Base-by-base conservation (phyloP, 2,797 vertebrate species). In the Esox lucius region DNA sequence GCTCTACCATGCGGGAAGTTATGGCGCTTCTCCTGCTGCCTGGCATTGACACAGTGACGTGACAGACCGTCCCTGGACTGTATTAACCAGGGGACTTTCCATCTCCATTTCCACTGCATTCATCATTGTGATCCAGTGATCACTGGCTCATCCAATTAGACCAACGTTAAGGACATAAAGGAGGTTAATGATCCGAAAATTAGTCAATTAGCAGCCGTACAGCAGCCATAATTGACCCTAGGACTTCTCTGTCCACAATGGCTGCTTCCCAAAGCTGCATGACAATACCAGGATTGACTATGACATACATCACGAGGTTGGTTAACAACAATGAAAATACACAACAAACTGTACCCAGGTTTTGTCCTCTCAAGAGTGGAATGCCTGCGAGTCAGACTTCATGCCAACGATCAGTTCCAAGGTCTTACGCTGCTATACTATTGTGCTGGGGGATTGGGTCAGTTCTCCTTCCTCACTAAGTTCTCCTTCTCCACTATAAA, bases 131-230 rank as follows among this genome's bases (percentile, higher is more conserved):
- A 78, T 76, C 62, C 70, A 28, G 26, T 66, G 77, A 80, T 83
- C 78, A 82, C 77, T 90, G 84, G 84, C 79, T 84, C 85, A 84
- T 87, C 86, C 85, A 88, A 91, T 90, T 90, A 91, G 82, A 39
- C 82, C 80, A 83, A 84, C 68, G 67, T 82, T 88, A 84, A 84
- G 82, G 78, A 90, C 85, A 91, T 90, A 87, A 90, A 90, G 87
- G 81, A 88, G 87, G 82, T 81, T 91, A 92, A 93, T 89, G 87
- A 82, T 81, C 76, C 78, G 84, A 89, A 90, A 91, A 93, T 90
- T 75, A 86, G 86, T 81, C 87, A 86, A 86, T 93, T 91, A 90
- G 74, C 86, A 85, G 89, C 85, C 91, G 92, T 90, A 91, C 84
- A 82, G 78, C 75, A 73, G 2, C 84, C 76, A 83, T 88, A 88